Conservation (phyloP, 37 sponge, comb jelly and placozoan genomes). For the Cliona cf. orientalis region DNA sequence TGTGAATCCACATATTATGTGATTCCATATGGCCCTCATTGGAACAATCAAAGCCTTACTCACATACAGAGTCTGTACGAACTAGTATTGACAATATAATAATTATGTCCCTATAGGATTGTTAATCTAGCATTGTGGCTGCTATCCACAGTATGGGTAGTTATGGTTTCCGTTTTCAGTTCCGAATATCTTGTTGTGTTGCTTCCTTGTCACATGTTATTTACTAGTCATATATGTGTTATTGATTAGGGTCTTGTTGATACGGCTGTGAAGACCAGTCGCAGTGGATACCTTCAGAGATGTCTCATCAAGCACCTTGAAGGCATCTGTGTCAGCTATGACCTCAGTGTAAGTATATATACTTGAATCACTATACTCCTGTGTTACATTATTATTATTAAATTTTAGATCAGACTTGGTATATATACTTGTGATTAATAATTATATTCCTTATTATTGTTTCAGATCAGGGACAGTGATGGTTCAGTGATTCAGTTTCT, state of each 20-base stretch:
- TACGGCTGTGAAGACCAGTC: constrained; percentile 99
- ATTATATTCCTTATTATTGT: background rate
- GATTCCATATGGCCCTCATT: too few species aligned
- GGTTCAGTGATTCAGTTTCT: constrained; percentile 95
- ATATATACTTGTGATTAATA: background rate
- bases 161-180: background rate
- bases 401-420: background rate
- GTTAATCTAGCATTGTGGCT: too few species aligned
- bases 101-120: too few species aligned
- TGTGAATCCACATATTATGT: too few species aligned
- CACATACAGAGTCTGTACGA: too few species aligned
- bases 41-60: too few species aligned
- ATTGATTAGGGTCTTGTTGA: constrained; percentile 89
- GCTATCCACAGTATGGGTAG: too few species aligned
- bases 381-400: too few species aligned
- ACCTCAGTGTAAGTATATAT: constrained; percentile 86
- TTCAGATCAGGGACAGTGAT: constrained; percentile 94
- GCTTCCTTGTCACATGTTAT: background rate
- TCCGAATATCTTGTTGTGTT: background rate
- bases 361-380: too few species aligned
- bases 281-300: constrained; percentile 97
- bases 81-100: too few species aligned
- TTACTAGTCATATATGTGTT: background rate
- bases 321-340: constrained; percentile 86
- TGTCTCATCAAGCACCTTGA: constrained; percentile 98